Conservation (phyloP, 2,888 invertebrate species). For the Charanyca ferruginea region DNA sequence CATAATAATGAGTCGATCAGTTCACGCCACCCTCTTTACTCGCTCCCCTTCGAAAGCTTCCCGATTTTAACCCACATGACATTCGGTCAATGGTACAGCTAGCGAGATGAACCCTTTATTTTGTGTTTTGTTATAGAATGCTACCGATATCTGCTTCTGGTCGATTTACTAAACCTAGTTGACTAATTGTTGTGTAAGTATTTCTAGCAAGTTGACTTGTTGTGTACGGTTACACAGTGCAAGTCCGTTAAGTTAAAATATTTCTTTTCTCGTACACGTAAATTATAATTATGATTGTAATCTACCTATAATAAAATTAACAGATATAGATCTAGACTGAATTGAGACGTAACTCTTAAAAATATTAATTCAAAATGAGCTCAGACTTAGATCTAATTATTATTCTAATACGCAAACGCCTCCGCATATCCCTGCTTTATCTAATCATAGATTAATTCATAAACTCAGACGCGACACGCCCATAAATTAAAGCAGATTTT, state of each 20-base stretch:
- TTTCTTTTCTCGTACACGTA: neutral
- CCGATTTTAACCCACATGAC: slow-evolving; percentile 6
- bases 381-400: slow-evolving; percentile 39
- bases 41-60: slow-evolving; percentile 15
- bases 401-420: slow-evolving; percentile 50
- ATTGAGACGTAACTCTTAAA: slow-evolving; percentile 53
- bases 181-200: no score
- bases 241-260: neutral
- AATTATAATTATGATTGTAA: slow-evolving; percentile 15
- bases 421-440: slow-evolving; percentile 38
- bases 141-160: no score
- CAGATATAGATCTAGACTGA: slow-evolving; percentile 30
- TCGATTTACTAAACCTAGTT: no score
- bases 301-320: slow-evolving; percentile 32
- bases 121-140: slow-evolving; percentile 9
- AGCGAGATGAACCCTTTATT: slow-evolving; percentile 3
- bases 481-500: slow-evolving; percentile 56
- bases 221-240: neutral
- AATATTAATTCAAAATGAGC: slow-evolving; percentile 49
- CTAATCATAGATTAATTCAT: slow-evolving; percentile 59
- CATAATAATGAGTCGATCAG: slow-evolving; percentile 4
- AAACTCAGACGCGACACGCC: slow-evolving; percentile 57
- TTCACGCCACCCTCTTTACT: neutral
- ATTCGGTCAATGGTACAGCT: slow-evolving; percentile 32
- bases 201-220: neutral